These are phyloP conservation scores for Oligia fasciuncula DNA, from an alignment of 2,888 invertebrate genomes.

Conservation along the genomic window DNA sequence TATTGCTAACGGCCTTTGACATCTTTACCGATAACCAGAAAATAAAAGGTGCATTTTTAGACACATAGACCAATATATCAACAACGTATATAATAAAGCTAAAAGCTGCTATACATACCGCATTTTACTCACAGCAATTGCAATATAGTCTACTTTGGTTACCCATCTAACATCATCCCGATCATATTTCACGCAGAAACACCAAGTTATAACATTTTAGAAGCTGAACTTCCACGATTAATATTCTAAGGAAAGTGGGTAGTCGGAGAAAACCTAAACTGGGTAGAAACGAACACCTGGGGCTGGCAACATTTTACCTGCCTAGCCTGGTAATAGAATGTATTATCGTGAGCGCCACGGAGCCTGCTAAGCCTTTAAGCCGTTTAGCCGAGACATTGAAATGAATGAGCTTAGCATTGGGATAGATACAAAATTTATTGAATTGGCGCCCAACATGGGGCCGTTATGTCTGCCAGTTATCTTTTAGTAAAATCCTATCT, in stretches of 20 bases:
- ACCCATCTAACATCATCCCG: conserved; percentile 15
- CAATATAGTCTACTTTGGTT: conserved; percentile 32
- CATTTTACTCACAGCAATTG: conserved; percentile 5
- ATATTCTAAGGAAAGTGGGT: conserved; percentile 3
- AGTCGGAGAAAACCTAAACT: conserved; percentile 45
- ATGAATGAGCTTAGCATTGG: conserved; percentile 57
- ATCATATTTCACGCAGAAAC: conserved; percentile 42
- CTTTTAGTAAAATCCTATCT: conserved; percentile 21
- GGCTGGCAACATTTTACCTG: conserved; percentile 55
- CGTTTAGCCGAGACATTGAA: conserved; percentile 70
- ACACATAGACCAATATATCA: background rate
- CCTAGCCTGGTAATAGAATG: conserved; percentile 64
- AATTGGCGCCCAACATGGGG: conserved; percentile 67
- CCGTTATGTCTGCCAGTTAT: conserved; percentile 1
- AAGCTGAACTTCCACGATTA: conserved; percentile 44
- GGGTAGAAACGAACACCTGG: conserved; percentile 48
- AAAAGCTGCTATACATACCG: background rate
- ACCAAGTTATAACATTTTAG: conserved; percentile 41
- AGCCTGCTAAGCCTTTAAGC: conserved; percentile 67
- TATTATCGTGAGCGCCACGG: conserved; percentile 61
- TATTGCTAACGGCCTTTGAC: background rate
- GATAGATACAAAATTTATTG: conserved; percentile 55
- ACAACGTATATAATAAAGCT: background rate
- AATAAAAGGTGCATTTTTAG: background rate
- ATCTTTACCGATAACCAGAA: background rate